Base-by-base conservation (phyloP, 1,140 invertebrate species). In the Homarus americanus region DNA sequence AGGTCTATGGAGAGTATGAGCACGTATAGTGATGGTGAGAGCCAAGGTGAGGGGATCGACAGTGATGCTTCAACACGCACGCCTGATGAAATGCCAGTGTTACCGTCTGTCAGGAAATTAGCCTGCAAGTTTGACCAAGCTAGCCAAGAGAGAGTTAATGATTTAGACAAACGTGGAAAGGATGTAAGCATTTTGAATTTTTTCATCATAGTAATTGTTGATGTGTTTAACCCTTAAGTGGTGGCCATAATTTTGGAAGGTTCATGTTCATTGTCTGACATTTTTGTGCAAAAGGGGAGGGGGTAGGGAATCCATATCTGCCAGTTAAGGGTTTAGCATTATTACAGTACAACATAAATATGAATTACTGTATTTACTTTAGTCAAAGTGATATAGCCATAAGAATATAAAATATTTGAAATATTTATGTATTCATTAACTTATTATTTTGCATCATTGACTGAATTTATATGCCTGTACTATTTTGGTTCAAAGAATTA, bases 61-160 rank as follows among this genome's bases (percentile, higher is more conserved):
- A 90, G 80, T n/a, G 88, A 90, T 66, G 79, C 44, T 0, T 82
- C 79, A 1, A 72, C 32, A 32, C 78, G 44, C 44, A 89, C 87
- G 28, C 79, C 38, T 49, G 86, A 88, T 24, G 69, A 89, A 24
- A 36, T 75, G 20, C 88, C 80, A 32, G 17, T 34, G 2, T 38
- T 90, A 17, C 88, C 88, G 2, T 90, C 88, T 0, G 88, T 90
- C 28, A 82, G 58, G 34, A 90, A 84, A 44, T 28, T 90, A 32
- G 88, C 88, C 44, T 90, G 80, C 34, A 90, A 82, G 82, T 90
- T 90, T 76, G 88, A 90, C 36, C 4, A 66, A 7, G 86, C 69
- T 9, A 49, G 49, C 72, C 80, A 66, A 15, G 82, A 83, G 38
- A 83, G 58, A 63, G 88, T 90, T 15, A 90, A 90, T 66, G 73